Conservation (phyloP, 2,888 invertebrate species). For the Microctonus brassicae region DNA sequence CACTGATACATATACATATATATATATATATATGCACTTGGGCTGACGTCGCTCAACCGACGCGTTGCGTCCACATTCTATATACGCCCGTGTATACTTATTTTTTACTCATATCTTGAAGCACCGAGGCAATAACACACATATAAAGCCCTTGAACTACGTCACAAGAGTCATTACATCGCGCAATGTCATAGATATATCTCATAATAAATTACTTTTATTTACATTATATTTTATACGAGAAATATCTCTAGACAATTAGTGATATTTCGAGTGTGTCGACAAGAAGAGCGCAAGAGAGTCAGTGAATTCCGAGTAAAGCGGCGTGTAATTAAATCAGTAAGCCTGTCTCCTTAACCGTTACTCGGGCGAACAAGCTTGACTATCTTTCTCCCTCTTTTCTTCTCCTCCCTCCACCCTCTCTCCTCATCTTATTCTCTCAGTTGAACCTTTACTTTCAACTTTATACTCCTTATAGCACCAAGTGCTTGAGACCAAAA, state of each 20-base stretch:
- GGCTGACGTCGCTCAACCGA: slow-evolving; percentile 27
- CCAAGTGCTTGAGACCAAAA: slow-evolving; percentile 13
- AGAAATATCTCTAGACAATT: slow-evolving; percentile 26
- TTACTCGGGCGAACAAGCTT: slow-evolving; percentile 24
- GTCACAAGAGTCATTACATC: background rate
- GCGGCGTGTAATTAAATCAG: slow-evolving; percentile 40
- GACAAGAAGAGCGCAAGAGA: slow-evolving; percentile 19
- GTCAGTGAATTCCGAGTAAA: slow-evolving; percentile 31
- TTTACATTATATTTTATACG: slow-evolving; percentile 5
- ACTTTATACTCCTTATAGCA: background rate
- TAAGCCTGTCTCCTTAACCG: slow-evolving; percentile 34
- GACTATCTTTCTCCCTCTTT: slow-evolving; percentile 7
- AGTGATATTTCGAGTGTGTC: slow-evolving; percentile 33
- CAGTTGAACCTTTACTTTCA: background rate
- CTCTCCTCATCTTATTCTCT: background rate
- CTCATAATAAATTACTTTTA: slow-evolving; percentile 8
- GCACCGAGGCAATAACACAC: background rate
- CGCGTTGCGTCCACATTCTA: slow-evolving; percentile 25
- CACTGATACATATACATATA: background rate
- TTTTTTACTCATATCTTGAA: background rate
- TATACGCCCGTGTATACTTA: background rate
- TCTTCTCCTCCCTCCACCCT: background rate
- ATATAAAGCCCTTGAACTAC: slow-evolving; percentile 9
- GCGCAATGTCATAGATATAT: slow-evolving; percentile 7
- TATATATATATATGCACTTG: slow-evolving; percentile 9